A percentile compares a stretch with the other conserved stretches of the same genome.
Evolutionary conservation across 2,113 vertebrate genomes (phyloP).

Genomic region (Fulmarus glacialis): DNA sequence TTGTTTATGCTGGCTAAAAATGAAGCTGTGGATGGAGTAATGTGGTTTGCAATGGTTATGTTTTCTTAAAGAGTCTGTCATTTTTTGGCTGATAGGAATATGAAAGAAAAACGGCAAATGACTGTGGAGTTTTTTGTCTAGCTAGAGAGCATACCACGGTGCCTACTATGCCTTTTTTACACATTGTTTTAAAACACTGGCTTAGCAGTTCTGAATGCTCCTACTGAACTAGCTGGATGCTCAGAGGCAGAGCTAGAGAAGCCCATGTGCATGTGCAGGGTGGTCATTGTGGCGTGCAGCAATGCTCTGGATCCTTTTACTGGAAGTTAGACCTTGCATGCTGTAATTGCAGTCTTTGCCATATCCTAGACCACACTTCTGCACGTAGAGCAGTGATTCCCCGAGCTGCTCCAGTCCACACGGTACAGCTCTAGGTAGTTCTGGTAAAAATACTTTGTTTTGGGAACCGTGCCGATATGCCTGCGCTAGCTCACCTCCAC

Average conservation of each 20-base stretch:
- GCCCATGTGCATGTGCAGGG: neutral
- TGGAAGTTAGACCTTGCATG: neutral
- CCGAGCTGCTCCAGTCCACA: neutral
- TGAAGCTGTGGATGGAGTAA: neutral
- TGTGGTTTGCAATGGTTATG: neutral
- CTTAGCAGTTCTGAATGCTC: neutral
- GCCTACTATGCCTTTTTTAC: neutral
- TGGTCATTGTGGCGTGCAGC: neutral
- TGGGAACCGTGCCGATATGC: fast-evolving
- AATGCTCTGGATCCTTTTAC: neutral
- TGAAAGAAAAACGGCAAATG: neutral
- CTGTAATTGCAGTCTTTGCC: neutral
- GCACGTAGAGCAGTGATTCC: neutral
- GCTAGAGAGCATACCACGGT: neutral
- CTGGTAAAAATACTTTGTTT: neutral
- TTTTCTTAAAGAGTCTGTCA: neutral
- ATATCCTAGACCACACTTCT: fast-evolving
- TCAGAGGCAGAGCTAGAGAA: neutral
- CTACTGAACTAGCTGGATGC: neutral
- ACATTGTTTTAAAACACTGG: neutral
- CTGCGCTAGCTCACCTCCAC: neutral
- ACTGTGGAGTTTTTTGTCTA: neutral
- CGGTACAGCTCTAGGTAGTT: neutral
- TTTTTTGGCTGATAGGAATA: neutral
- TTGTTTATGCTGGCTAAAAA: neutral